phyloP scores from a whole-genome alignment of 2,888 invertebrate genomes.

The Thyatira batis region DNA sequence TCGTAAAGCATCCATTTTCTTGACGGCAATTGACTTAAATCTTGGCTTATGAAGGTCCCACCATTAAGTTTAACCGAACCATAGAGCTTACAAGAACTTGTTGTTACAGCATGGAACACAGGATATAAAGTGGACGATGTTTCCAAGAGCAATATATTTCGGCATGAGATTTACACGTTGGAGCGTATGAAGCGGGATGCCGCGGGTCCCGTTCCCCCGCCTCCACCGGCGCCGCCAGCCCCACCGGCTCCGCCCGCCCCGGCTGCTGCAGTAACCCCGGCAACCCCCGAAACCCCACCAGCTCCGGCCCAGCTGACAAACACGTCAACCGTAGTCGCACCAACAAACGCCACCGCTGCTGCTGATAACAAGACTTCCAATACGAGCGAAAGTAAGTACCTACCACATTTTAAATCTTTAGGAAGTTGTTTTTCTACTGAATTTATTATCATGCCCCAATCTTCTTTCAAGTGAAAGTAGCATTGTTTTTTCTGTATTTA shows the following conservation, averaged over 20 bases:
- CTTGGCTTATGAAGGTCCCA: no score
- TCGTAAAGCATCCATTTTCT: no score
- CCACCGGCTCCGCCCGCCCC: neutral
- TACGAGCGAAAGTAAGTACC: conserved; percentile 31
- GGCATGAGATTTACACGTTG: conserved; percentile 28
- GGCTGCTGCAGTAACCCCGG: neutral
- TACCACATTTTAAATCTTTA: conserved; percentile 6
- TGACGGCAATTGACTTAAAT: no score
- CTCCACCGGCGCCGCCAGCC: neutral
- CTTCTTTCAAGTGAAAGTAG: no score
- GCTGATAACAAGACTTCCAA: conserved; percentile 16
- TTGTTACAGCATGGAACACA: conserved; percentile 33
- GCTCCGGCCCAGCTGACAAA: neutral
- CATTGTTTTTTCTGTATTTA: no score
- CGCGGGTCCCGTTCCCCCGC: no score
- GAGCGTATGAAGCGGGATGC: conserved; percentile 28
- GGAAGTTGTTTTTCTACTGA: no score
- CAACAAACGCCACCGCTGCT: neutral
- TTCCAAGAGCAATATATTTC: conserved; percentile 17
- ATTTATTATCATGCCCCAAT: no score
- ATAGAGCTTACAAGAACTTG: no score
- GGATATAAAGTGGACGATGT: conserved; percentile 31
- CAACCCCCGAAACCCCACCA: neutral
- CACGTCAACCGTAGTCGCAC: neutral
- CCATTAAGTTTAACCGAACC: no score